Evolutionary conservation across 2,888 invertebrate genomes (phyloP), one percentile per base, ranked within the genome.

Genomic region (Leptinotarsa juncta): DNA sequence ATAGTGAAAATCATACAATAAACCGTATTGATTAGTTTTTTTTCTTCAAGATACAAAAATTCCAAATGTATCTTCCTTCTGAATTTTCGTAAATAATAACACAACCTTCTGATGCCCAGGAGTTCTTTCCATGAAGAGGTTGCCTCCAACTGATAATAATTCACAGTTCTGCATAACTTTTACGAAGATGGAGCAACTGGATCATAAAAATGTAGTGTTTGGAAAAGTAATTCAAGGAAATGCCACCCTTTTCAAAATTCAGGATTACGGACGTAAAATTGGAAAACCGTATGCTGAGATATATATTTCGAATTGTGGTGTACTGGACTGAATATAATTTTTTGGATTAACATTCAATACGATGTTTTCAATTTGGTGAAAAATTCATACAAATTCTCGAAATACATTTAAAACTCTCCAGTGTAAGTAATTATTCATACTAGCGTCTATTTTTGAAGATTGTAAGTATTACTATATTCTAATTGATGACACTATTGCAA

Each of bases 131-230:
- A 89, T 88, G 86, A 85, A 85, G 74, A 84, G 85, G 55, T 81
- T 86, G 10, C 85, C 85, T 14, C 83, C 84, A 65, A 83, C 87
- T 65, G 82, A 82, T n/a, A 89, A 88, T 76, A 88, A 89, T 78
- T 90, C 90, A 0, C 89, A 89, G 82, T 91, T 90, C 81, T 88
- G 87, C 81, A 87, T 91, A 69, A 89, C 89, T 0, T 88, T 90
- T 72, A 83, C 82, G n/a, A 82, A 82, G 26, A 83, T 90, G 74
- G 84, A 86, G 77, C 85, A 87, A 14, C 83, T 89, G 74, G 87
- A 90, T 79, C 86, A 86, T 16, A 88, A 86, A 73, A 86, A 87
- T 72, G 88, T 90, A 0, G 90, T 90, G 55, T 90, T 91, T 81
- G 91, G 90, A 23, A 88, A 87, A 83, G 85, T 90, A 50, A 83